Conservation (phyloP, 2,113 vertebrate species). For the Noturus placidus region DNA sequence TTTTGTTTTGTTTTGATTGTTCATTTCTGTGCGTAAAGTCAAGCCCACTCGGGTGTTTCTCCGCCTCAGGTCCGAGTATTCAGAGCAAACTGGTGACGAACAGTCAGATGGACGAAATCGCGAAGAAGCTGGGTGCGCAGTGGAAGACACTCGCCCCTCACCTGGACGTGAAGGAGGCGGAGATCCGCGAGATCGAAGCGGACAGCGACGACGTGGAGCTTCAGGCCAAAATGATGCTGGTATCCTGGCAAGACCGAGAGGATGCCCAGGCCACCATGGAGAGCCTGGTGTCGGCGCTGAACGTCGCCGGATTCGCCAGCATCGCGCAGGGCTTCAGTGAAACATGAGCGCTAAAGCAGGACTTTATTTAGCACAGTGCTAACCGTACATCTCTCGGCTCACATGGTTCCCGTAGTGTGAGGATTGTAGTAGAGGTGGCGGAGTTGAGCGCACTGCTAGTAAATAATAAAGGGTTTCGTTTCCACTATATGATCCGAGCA, state of each 20-base stretch:
- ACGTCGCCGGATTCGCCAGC: constrained; percentile 77
- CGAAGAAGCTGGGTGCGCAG: constrained; percentile 82
- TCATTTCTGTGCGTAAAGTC: too few species aligned
- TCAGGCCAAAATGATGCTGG: constrained; percentile 92
- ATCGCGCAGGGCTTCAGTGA: constrained; percentile 81
- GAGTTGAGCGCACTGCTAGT: not conserved
- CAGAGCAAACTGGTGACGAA: constrained; percentile 86
- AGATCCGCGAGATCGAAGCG: constrained; percentile 88
- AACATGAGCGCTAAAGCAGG: constrained; percentile 47
- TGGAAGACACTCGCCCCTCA: constrained; percentile 88
- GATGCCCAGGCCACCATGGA: constrained; percentile 83
- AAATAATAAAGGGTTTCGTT: not conserved
- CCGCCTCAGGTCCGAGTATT: constrained; percentile 82
- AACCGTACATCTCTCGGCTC: not conserved
- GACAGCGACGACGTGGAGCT: constrained; percentile 91
- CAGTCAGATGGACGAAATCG: constrained; percentile 88
- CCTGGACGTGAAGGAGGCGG: constrained; percentile 88
- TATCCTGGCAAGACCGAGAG: constrained; percentile 96
- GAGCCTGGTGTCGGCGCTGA: constrained; percentile 79
- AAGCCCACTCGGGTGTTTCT: not conserved
- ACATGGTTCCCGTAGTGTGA: not conserved
- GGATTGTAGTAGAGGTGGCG: too few species aligned
- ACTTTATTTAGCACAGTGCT: not conserved
- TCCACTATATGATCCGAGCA: not conserved
- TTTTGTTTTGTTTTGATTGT: too few species aligned